Evolutionary conservation across 1,140 invertebrate species (phyloP).

Genomic region (Euwallacea similis): DNA sequence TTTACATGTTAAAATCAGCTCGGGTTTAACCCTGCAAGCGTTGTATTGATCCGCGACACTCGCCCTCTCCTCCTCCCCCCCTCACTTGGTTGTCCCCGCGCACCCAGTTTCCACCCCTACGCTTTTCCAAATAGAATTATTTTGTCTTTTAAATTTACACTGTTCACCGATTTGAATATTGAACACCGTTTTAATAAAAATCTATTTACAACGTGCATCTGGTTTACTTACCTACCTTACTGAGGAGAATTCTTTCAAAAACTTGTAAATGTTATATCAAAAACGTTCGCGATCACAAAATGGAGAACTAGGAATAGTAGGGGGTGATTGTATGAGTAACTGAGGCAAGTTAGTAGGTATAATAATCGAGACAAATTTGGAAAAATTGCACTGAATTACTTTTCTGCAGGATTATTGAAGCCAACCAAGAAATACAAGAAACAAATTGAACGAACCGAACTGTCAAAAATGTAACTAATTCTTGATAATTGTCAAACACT

Average conservation of each 20-base stretch:
- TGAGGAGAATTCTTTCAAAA: slow-evolving; percentile 33
- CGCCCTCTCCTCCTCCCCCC: slow-evolving; percentile 4
- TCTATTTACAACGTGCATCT: too few relatives aligned
- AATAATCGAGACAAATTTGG: slow-evolving; percentile 36
- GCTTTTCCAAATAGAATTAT: slow-evolving; percentile 7
- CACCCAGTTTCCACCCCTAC: slow-evolving; percentile 9
- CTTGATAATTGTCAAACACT: slow-evolving; percentile 50
- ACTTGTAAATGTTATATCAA: slow-evolving; percentile 38
- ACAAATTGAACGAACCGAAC: slow-evolving; percentile 48
- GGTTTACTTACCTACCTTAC: slow-evolving; percentile 34
- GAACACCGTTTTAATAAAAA: background rate
- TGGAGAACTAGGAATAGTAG: slow-evolving; percentile 37
- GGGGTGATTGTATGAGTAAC: slow-evolving; percentile 45
- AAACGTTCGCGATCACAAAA: slow-evolving; percentile 41
- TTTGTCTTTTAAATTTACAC: background rate
- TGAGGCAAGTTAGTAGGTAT: slow-evolving; percentile 42
- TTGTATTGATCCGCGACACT: slow-evolving; percentile 31
- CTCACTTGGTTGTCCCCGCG: slow-evolving; percentile 10
- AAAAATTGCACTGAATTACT: slow-evolving; percentile 51
- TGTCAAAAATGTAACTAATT: slow-evolving; percentile 53
- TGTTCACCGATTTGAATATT: too few relatives aligned
- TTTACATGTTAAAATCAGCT: slow-evolving; percentile 7
- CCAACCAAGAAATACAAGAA: slow-evolving; percentile 50
- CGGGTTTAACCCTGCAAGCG: slow-evolving; percentile 13
- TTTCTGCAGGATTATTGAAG: slow-evolving; percentile 50